phyloP scores from a whole-genome alignment of 2,888 invertebrate genomes.

The Arctia plantaginis region DNA sequence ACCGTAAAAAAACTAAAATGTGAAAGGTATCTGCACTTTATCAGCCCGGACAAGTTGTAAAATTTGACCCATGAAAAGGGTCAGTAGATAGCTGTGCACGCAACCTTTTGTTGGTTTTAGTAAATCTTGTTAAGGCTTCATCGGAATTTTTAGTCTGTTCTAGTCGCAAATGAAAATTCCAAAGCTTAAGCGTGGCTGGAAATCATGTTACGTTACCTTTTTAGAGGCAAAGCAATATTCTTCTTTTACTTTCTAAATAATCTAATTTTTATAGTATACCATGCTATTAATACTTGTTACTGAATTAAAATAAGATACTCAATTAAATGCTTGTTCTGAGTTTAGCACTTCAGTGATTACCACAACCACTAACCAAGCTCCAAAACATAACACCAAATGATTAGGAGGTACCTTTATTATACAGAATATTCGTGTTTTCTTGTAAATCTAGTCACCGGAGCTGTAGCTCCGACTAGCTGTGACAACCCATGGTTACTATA shows the following conservation, averaged over 20 bases:
- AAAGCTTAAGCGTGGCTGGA: neutral
- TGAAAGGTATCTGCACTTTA: constrained; percentile 19
- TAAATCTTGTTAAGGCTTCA: constrained; percentile 6
- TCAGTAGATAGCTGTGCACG: constrained; percentile 5
- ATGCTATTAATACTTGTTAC: too few relatives aligned
- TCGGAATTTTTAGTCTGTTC: neutral
- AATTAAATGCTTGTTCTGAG: neutral
- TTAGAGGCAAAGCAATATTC: too few relatives aligned
- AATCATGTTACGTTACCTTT: neutral
- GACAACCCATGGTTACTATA: neutral
- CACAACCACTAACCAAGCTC: neutral
- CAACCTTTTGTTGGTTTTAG: neutral
- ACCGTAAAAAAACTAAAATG: constrained; percentile 9
- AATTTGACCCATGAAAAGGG: constrained; percentile 17
- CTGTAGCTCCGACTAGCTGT: neutral
- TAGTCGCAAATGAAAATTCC: neutral
- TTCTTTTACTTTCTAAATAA: too few relatives aligned
- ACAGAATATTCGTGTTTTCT: neutral
- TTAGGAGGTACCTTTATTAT: neutral
- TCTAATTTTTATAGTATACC: too few relatives aligned
- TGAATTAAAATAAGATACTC: too few relatives aligned
- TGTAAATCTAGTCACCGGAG: neutral
- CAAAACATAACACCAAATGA: neutral
- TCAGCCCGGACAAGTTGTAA: constrained; percentile 11
- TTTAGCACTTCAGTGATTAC: neutral